Evolutionary conservation across 2,797 vertebrate genomes (phyloP), one percentile per base, ranked within the genome.

Genomic region (Hyperoplus lanceolatus): DNA sequence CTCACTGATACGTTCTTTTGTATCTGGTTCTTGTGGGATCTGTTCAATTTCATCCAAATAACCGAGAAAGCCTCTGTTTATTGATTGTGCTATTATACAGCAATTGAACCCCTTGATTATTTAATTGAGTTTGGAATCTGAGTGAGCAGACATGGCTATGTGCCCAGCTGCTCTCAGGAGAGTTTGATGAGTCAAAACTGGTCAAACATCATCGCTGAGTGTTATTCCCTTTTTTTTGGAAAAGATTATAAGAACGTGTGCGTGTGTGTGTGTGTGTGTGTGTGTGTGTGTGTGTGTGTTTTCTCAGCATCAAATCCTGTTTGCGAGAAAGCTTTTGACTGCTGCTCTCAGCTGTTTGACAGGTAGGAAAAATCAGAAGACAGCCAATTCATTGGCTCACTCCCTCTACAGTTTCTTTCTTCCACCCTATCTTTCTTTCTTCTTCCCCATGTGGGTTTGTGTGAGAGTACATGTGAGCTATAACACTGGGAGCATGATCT

Each of bases 81-180:
- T 91, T 85, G 91, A 91, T 90, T 79, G 75, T 63, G 79, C 64
- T 73, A 75, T 87, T 82, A 81, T 58, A 65, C 65, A 73, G 82
- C 67, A 81, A 77, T 90, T 89, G 77, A 90, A 90, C 75, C 59
- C 29, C 79, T 58, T 84, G 85, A 87, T 90, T 89, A 87, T 88
- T 90, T 90, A 88, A 92, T 89, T 87, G 77, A 55, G 75, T 87
- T 86, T 77, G 62, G 73, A 89, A 66, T 72, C 41, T 75, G 72
- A 84, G 51, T 8, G 75, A 69, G 72, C 69, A 78, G 43, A 51
- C 38, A 65, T 90, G 89, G 86, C 87, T 57, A 39, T 15, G 55
- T 14, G 83, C 89, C 79, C 75, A 58, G 81, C 76, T 77, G 54
- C 70, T 77, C 75, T 79, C 56, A 70, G 58, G 65, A 77, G 71